Evolutionary conservation across 2,888 invertebrate species (phyloP), one percentile per base, ranked within the genome.

Genomic region (Beris chalybata): DNA sequence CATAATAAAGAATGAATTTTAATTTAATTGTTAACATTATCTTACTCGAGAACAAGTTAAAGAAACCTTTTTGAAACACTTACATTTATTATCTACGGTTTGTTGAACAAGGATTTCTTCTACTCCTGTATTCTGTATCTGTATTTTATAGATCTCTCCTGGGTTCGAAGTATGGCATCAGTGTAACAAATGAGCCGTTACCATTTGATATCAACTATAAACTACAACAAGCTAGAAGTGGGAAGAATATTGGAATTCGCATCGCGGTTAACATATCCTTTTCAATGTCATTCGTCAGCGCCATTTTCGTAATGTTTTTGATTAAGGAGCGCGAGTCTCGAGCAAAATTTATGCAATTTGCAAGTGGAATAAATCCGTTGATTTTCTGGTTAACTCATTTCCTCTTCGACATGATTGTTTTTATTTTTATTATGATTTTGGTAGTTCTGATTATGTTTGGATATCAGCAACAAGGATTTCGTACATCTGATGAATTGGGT

Each of bases 381-480:
- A 84, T 87, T 5, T 87, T 88, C 80, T 93, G 93, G 93, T 73
- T 83, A 4, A 83, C 87, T 0, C 85, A 87, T 0, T 85, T 88
- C 11, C 56, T 89, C 0, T 90, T 76, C 76, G 78, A 78, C 63
- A 69, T 73, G 12, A 64, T 73, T 4, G 74, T 72, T 0, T 75
- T 72, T 63, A 59, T 73, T 11, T 65, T 57, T 13, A 44, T 57
- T 6, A 50, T 43, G 3, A 0, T 31, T 50, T 0, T 57, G 22
- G 13, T 52, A 2, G 30, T 15, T 1, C 12, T 65, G 7, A 44
- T 57, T n/a, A 50, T 65, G 50, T 22, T 43, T n/a, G 31, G 12
- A 13, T 43, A 57, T 4, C 57, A 57, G 30, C 43, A 50, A 9
- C 57, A 57, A 11, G 57, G 65, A 22, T 65, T 57, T 38, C 15